Base-by-base conservation (phyloP, 2,888 invertebrate species). In the Zeuzera pyrina region DNA sequence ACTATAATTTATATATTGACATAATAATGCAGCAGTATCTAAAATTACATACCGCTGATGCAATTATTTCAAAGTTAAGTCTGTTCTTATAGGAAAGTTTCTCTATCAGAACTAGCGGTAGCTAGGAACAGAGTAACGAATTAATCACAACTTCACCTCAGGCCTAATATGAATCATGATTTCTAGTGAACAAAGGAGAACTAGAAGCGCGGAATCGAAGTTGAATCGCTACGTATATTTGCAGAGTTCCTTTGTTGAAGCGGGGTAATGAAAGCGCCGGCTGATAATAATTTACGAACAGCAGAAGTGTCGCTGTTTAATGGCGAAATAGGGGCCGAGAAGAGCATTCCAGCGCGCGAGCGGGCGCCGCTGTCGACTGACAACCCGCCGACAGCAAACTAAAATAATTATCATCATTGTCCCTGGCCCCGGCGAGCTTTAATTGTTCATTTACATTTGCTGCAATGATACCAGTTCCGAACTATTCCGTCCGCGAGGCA, bases 401-500 rank as follows among this genome's bases (percentile, higher is more conserved):
- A 77, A 83, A 83, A 83, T 83, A 83, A 81, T 83, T 81, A 83
- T 83, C 72, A 78, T 81, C 77, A 79, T 79, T 79, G 81, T 78
- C 71, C 69, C 70, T 63, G 73, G 76, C 70, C 72, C 72, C 71
- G 73, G 68, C 70, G 70, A 72, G 70, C 63, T 83, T 79, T 81
- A 83, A 83, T 81, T 83, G 83, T 83, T 81, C 81, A 83, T 83
- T 81, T 81, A 81, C 78, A 83, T 81, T 81, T 77, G 76, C 77
- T 74, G 69, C 79, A 69, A 79, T 79, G 78, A 79, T 77, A 77
- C 78, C 77, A 72, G 76, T 76, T 77, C 64, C 58, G 70, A 83
- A 81, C 83, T 81, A 81, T 83, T 79, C 68, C 65, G 63, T 54
- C 51, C 62, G n/a, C n/a, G n/a, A n/a, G 64, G 54, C 70, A 68